phyloP scores from a whole-genome alignment of 2,113 vertebrate genomes.

The Leptobrachium ailaonicum region DNA sequence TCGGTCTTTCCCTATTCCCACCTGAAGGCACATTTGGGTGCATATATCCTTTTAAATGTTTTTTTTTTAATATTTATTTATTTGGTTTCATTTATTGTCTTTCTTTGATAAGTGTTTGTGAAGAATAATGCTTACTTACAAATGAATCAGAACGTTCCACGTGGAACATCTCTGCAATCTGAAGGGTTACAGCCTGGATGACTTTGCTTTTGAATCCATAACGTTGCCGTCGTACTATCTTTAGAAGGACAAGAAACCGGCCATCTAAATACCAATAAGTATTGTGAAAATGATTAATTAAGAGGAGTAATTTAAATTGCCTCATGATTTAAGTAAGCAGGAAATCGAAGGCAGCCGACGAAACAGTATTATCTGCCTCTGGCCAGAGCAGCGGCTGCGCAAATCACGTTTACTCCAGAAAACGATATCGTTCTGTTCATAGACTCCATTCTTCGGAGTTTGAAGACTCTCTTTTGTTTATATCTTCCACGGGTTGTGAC shows the following conservation, averaged over 20 bases:
- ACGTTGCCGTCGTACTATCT: constrained; percentile 7
- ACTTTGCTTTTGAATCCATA: constrained; percentile 24
- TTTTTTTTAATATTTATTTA: no score
- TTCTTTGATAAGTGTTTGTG: no score
- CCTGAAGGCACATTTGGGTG: no score
- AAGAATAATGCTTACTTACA: no score
- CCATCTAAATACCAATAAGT: constrained; percentile 27
- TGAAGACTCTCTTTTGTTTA: not conserved
- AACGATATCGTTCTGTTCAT: not conserved
- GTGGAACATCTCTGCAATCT: no score
- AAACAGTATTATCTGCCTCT: constrained; percentile 23
- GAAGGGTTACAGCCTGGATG: not conserved
- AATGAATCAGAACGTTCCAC: no score
- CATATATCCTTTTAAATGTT: no score
- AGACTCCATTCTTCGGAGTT: not conserved
- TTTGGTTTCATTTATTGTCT: no score
- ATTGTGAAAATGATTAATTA: constrained; percentile 37
- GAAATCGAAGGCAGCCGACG: constrained; percentile 29
- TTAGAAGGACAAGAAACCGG: constrained; percentile 29
- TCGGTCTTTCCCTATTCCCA: no score
- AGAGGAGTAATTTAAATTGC: constrained; percentile 30
- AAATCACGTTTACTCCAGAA: constrained; percentile 6
- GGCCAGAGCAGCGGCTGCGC: not conserved
- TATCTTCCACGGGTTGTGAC: constrained; percentile 4
- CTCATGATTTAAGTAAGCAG: constrained; percentile 31